phyloP scores from a whole-genome alignment of 2,797 vertebrate species.

The Rhinogobio ventralis region DNA sequence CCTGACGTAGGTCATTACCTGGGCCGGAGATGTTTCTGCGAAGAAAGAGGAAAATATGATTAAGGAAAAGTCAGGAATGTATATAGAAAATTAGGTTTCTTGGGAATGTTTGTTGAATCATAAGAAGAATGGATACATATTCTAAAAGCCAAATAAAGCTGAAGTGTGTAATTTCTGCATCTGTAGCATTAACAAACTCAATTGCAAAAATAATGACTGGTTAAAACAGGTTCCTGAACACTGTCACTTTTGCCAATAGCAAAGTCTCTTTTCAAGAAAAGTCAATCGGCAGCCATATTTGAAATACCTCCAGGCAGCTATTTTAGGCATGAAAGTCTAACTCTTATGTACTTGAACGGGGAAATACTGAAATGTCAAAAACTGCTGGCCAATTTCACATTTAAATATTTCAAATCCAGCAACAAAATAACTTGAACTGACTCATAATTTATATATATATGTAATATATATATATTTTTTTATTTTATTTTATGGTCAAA shows the following conservation, averaged over 20 bases:
- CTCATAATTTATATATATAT: background rate
- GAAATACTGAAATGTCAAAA: background rate
- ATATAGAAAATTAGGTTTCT: background rate
- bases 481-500: too few relatives aligned
- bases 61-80: background rate
- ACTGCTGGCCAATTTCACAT: background rate
- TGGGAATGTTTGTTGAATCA: background rate
- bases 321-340: background rate
- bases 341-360: background rate
- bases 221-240: background rate
- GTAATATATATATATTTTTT: too few relatives aligned
- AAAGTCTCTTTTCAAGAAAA: background rate
- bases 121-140: background rate
- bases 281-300: background rate
- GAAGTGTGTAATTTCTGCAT: background rate
- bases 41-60: slow-evolving; percentile 24
- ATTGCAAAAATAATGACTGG: background rate
- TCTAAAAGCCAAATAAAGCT: background rate
- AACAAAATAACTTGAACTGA: background rate
- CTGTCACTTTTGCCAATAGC: background rate
- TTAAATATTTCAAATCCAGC: background rate
- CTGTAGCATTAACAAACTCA: slow-evolving; percentile 24
- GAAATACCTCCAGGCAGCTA: background rate
- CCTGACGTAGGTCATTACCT: slow-evolving; percentile 60
- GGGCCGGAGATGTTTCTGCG: slow-evolving; percentile 47